Evolutionary conservation across 2,888 invertebrate species (phyloP).

Genomic region (Limenitis camilla): DNA sequence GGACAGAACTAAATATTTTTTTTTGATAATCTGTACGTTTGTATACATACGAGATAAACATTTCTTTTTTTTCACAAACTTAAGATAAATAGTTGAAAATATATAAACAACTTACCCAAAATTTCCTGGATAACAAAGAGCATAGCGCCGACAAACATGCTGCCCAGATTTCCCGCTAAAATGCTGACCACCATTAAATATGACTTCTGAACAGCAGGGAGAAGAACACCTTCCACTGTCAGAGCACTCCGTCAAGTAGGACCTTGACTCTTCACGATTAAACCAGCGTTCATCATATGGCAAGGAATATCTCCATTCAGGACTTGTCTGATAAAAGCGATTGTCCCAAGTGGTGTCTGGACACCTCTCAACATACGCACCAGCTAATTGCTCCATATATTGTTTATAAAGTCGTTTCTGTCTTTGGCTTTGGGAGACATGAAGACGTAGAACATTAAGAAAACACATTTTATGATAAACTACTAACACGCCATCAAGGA

Average conservation of each 20-base stretch:
- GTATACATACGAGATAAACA: too few species aligned
- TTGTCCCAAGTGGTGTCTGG: conserved; percentile 56
- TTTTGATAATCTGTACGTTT: too few species aligned
- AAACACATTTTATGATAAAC: conserved; percentile 66
- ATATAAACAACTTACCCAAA: conserved; percentile 52
- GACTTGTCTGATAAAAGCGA: conserved; percentile 41
- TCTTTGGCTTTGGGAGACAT: conserved; percentile 68
- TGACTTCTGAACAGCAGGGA: conserved; percentile 69
- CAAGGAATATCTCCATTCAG: conserved; percentile 55
- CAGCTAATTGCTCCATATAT: conserved; percentile 65
- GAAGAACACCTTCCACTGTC: conserved; percentile 67
- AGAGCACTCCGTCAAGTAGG: conserved; percentile 52
- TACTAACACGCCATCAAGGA: conserved; percentile 4
- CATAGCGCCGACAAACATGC: conserved; percentile 48
- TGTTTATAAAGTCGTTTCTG: conserved; percentile 70
- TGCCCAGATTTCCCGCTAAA: conserved; percentile 52
- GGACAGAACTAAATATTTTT: too few species aligned
- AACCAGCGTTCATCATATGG: conserved; percentile 54
- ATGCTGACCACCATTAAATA: conserved; percentile 69
- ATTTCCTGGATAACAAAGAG: conserved; percentile 62
- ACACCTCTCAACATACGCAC: conserved; percentile 63
- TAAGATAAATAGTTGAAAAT: background rate
- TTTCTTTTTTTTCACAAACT: too few species aligned
- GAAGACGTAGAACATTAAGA: conserved; percentile 71
- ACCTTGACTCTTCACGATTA: conserved; percentile 45